Base-by-base conservation (phyloP, 1,140 invertebrate species). In the Vanessa tameamea region DNA sequence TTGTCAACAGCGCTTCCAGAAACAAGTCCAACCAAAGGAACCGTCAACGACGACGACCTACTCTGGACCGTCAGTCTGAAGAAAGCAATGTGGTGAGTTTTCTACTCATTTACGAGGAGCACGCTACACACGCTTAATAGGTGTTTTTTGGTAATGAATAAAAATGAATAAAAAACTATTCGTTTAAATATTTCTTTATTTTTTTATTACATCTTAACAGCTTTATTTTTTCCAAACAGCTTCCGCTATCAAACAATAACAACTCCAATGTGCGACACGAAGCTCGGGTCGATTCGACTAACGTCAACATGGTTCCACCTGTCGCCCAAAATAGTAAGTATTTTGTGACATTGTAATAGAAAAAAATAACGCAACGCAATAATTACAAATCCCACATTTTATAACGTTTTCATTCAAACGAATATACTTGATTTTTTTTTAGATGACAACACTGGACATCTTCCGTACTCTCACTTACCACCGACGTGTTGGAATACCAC, bases 11-110 rank as follows among this genome's bases (percentile, higher is more conserved):
- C 80, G 85, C 84, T 43, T 90, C 88, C 11, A 82, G 89, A 70
- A 90, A 87, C 47, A 90, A 91, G 69, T 90, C 88, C 1, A 91
- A 91, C 66, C 89, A 91, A 69, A 85, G 87, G 43, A 89, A 87
- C 47, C 82, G 90, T 16, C 72, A 83, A 0, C 81, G 89, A n/a
- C 79, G 90, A n/a, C 78, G 90, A 20, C 87, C 86, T 48, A 77
- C 85, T 0, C 85, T 85, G 43, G 89, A 92, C 3, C 79, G 88
- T 14, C 83, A 83, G 43, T 66, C 83, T 20, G 89, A 90, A 53
- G 89, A 90, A 15, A 86, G 72, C 59, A 87, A 78, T 78, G 90
- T 92, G 37, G 37, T 43, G 37, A 43, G 37, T 43, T 43, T 9
- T 43, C 37, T 43, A 43, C 37, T 9, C 37, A 9, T 43, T 43